Evolutionary conservation across 2,797 vertebrate species (phyloP).

Genomic region (Tachyglossus aculeatus): DNA sequence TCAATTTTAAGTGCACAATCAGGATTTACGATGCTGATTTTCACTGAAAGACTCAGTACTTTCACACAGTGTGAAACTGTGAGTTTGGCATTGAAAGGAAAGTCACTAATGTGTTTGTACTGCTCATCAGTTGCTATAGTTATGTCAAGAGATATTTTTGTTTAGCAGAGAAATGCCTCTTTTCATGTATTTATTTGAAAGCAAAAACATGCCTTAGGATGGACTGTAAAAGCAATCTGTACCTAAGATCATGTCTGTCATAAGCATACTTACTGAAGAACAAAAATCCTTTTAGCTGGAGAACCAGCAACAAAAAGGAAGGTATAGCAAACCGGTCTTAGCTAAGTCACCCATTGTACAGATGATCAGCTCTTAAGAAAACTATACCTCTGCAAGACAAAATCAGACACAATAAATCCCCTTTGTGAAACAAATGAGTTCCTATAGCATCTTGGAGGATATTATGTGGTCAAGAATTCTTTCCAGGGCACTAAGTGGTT

Average conservation of each 20-base stretch:
- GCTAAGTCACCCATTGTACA: not conserved
- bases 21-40: constrained; percentile 51
- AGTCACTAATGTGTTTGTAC: rapidly evolving
- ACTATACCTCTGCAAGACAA: not conserved
- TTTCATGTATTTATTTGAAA: no score
- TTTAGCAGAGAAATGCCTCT: no score
- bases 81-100: not conserved
- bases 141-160: no score
- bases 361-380: not conserved
- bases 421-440: not conserved
- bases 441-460: not conserved
- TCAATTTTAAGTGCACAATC: constrained; percentile 49
- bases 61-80: not conserved
- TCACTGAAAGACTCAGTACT: constrained; percentile 32
- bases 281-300: no score
- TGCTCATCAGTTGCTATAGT: no score
- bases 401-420: rapidly evolving
- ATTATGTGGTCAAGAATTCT: not conserved
- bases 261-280: no score
- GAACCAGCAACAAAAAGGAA: not conserved
- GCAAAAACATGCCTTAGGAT: no score
- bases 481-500: not conserved
- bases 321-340: rapidly evolving
- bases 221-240: no score
- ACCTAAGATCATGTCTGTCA: no score